phyloP scores from a whole-genome alignment of 2,888 invertebrate species.

The Nudaria mundana region DNA sequence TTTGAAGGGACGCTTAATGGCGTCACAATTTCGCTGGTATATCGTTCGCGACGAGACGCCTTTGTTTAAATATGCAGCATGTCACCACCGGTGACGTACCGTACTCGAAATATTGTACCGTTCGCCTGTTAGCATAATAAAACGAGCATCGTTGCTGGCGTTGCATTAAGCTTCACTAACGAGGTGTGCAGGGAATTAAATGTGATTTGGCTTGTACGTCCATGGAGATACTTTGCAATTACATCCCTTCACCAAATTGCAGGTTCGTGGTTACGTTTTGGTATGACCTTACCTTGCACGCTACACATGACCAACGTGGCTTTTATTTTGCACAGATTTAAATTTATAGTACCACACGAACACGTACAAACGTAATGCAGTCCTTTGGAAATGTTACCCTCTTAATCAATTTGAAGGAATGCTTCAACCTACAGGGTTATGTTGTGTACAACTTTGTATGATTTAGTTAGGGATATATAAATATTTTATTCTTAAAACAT shows the following conservation, averaged over 20 bases:
- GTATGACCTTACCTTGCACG: too few relatives aligned
- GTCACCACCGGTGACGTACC: constrained; percentile 66
- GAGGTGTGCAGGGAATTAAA: constrained; percentile 56
- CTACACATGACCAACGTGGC: too few relatives aligned
- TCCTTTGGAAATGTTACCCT: too few relatives aligned
- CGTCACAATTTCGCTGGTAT: constrained; percentile 31
- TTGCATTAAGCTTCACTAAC: constrained; percentile 65
- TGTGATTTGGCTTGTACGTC: constrained; percentile 33
- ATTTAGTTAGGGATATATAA: too few relatives aligned
- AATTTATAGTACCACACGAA: too few relatives aligned
- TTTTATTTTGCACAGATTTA: too few relatives aligned
- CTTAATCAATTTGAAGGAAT: too few relatives aligned
- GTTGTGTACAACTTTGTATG: too few relatives aligned
- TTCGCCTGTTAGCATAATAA: constrained; percentile 73
- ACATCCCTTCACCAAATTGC: neutral
- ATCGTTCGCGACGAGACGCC: constrained; percentile 34
- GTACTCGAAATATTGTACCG: constrained; percentile 73
- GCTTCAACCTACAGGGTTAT: too few relatives aligned
- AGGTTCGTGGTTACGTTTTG: neutral
- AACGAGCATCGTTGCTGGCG: constrained; percentile 63
- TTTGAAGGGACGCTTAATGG: constrained; percentile 35
- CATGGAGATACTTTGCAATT: constrained; percentile 22
- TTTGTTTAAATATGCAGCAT: constrained; percentile 66
- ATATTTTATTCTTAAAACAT: too few relatives aligned
- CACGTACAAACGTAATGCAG: too few relatives aligned